Conservation (phyloP, 2,113 vertebrate species). For the Silurus glanis region DNA sequence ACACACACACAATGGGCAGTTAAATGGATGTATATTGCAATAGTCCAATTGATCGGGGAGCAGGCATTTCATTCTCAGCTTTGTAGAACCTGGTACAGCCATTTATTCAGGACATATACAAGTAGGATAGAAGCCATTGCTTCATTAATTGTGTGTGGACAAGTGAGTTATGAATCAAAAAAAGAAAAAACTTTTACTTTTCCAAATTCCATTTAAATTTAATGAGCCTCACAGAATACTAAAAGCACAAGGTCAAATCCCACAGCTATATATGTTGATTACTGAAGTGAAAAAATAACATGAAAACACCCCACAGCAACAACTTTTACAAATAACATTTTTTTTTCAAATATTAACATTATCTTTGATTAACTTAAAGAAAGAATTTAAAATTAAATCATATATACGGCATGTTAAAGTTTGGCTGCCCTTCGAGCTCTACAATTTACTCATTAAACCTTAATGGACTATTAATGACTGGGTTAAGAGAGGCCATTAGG, state of each 20-base stretch:
- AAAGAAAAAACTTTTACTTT: not conserved
- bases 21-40: not conserved
- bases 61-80: not conserved
- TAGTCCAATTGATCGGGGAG: not conserved
- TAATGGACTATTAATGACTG: not conserved
- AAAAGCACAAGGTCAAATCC: not conserved
- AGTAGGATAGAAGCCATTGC: not conserved
- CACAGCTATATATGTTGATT: not conserved
- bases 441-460: not conserved
- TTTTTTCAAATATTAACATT: not conserved
- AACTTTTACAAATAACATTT: not conserved
- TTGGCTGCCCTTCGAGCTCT: not conserved
- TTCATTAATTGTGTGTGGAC: not conserved
- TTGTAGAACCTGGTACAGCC: not conserved
- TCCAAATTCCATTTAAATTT: not conserved
- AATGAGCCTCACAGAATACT: not conserved
- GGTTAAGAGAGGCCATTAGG: not conserved
- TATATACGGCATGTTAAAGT: not conserved
- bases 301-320: too few relatives aligned
- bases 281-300: not conserved
- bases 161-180: not conserved
- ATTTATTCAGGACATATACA: not conserved
- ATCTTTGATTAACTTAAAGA: not conserved
- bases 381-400: not conserved
- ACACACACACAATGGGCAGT: slow-evolving; percentile 1